These are phyloP conservation scores for Ptilorrhoa leucosticta DNA, from an alignment of 2,113 vertebrate species.

Conservation along the genomic window DNA sequence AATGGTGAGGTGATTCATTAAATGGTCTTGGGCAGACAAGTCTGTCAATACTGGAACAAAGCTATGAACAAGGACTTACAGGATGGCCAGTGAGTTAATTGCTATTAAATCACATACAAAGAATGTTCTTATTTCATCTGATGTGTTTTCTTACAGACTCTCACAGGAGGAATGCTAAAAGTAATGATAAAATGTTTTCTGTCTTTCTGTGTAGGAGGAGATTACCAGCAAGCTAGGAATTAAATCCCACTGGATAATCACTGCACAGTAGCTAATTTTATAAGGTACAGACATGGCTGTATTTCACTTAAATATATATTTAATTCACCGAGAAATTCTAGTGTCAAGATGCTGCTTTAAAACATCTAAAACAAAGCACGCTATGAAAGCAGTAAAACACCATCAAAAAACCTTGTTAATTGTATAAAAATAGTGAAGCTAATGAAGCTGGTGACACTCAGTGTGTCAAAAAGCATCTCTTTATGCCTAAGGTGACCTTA, in stretches of 20 bases:
- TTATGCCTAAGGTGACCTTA: neutral
- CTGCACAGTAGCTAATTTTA: neutral
- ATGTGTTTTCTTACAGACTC: neutral
- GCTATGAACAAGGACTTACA: neutral
- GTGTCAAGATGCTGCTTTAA: neutral
- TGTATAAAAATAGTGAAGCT: neutral
- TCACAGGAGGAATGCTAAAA: neutral
- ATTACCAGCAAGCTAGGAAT: neutral
- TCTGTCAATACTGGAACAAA: conserved; percentile 14
- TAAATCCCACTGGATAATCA: neutral
- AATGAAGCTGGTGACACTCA: neutral
- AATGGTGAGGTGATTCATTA: neutral
- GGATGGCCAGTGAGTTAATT: neutral
- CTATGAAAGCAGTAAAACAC: neutral
- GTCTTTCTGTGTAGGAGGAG: neutral
- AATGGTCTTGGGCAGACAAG: neutral
- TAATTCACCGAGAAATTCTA: neutral
- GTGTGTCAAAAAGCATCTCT: neutral
- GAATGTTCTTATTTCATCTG: neutral
- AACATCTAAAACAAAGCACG: neutral
- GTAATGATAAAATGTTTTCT: neutral
- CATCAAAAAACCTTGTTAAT: neutral
- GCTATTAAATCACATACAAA: neutral
- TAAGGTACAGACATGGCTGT: neutral
- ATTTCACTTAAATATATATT: neutral